Evolutionary conservation across 2,888 invertebrate genomes (phyloP), one percentile per base, ranked within the genome.

Genomic region (Mesorhabditis spiculigera): DNA sequence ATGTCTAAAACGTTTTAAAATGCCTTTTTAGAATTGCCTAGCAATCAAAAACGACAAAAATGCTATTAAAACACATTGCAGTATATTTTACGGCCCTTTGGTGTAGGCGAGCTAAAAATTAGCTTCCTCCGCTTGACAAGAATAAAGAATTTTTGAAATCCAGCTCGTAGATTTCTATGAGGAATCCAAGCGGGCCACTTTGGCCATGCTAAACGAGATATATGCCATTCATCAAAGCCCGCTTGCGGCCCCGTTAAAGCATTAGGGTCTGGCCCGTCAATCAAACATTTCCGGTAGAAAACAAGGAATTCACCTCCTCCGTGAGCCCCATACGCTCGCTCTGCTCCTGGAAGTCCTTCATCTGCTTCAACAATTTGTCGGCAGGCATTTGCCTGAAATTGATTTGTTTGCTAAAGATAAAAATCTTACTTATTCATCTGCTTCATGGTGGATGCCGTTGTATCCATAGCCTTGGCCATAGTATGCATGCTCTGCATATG

Each of bases 321-420:
- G 93, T 92, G 93, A 95, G 94, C 81, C 92, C 93, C 93, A 95
- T 93, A 86, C 92, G 93, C 86, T 91, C 91, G 80, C 91, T 91
- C 50, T 93, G 93, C 83, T 91, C 91, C 83, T 91, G 91, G 88
- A 95, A 95, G 8, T 92, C 91, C 82, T 91, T 90, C 89, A 94
- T 91, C 75, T 91, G 92, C 78, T 91, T 91, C 3, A 92, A 91
- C 10, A 94, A 90, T 82, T 93, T 74, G 4, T 76, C 75, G 50
- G 81, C 41, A 6, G 82, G 82, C 79, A 80, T 82, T 64, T 75
- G 77, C n/a, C 58, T 50, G n/a, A 50, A 50, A 50, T 62, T 50
- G 50, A 10, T 10, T 10, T 50, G 10, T 10, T 13, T 8, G 10
- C 1, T 10, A 10, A 8, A 13, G 1, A 10, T 41, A n/a, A 8